Base-by-base conservation (phyloP, 2,888 invertebrate genomes). In the Priocnemis perturbator region DNA sequence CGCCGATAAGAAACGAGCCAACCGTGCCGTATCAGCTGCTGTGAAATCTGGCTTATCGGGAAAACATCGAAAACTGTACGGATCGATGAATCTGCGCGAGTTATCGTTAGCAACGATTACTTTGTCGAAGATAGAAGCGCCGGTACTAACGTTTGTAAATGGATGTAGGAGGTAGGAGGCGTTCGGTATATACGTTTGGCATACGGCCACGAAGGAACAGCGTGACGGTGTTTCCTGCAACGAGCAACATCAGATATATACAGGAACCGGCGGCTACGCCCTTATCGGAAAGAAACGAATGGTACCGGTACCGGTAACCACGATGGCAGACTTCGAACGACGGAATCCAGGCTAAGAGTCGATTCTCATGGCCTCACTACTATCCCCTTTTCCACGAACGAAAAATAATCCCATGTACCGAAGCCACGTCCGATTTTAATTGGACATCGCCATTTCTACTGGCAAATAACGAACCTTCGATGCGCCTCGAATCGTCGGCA, bases 351-450 rank as follows among this genome's bases (percentile, higher is more conserved):
- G 81, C 79, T 82, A 79, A 71, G 71, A 74, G 74, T 73, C 71
- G 79, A 79, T 84, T 84, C 84, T 81, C 84, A 84, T 84, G 84
- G 80, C 81, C 81, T 76, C 79, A 73, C 71, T 67, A 11, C 67
- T 76, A 78, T 76, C 74, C 75, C 81, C 80, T 81, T 83, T 79
- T 76, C 76, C 77, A 65, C 66, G 71, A 71, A 63, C 79, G 79
- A 83, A 82, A 81, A 83, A 83, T 81, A 75, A 53, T 44, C 50
- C 58, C 37, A 11, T 37, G 37, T 9, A 37, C 37, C 37, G 37
- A 9, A 48, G 20, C 59, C 59, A 59, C 48, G 59, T 20, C 59
- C 59, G 59, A 59, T 59, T 59, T 59, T 59, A 59, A 59, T 59
- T 59, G 59, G 59, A 48, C 45, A 20, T 20, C 58, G 45, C 37